Base-by-base conservation (phyloP, 1,140 invertebrate genomes). In the Cylas formicarius region DNA sequence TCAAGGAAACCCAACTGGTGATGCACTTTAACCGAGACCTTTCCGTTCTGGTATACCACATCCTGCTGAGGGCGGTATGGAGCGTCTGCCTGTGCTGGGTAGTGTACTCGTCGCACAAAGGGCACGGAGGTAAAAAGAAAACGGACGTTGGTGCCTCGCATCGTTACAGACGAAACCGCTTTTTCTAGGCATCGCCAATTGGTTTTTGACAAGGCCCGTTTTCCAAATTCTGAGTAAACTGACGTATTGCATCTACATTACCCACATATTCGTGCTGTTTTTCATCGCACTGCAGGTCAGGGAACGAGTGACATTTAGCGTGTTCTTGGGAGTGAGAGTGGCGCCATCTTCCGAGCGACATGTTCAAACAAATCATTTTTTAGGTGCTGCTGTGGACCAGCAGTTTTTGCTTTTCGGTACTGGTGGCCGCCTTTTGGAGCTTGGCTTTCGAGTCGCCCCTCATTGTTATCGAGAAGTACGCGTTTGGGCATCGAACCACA, bases 391-490 rank as follows among this genome's bases (percentile, higher is more conserved):
- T n/a, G n/a, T n/a, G n/a, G n/a, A n/a, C n/a, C n/a, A n/a, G n/a
- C n/a, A n/a, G n/a, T n/a, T n/a, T n/a, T n/a, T n/a, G n/a, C n/a
- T n/a, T n/a, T n/a, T n/a, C n/a, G n/a, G n/a, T n/a, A n/a, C n/a
- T n/a, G n/a, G n/a, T 53, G 8, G 36, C 56, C 1, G 29, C 48
- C 4, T 44, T 55, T 35, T 57, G 56, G 56, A 48, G 50, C 7
- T 17, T 57, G 21, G 48, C 53, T 4, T 57, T 57, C 17, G 51
- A 56, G 43, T 51, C 42, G n/a, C 54, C 56, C 2, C 29, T 52
- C n/a, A 27, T 56, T 13, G 42, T 48, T 22, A 42, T 58, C 6
- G 56, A 58, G 22, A 58, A 56, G 45, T 31, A 34, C 11, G 17
- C n/a, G 18, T 40, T 40, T 33, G 7, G 1, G 13, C n/a, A n/a